A percentile compares a stretch with the other conserved stretches of the same genome.
Conservation (phyloP, 2,797 vertebrate species). For the Malacoraja senta region DNA sequence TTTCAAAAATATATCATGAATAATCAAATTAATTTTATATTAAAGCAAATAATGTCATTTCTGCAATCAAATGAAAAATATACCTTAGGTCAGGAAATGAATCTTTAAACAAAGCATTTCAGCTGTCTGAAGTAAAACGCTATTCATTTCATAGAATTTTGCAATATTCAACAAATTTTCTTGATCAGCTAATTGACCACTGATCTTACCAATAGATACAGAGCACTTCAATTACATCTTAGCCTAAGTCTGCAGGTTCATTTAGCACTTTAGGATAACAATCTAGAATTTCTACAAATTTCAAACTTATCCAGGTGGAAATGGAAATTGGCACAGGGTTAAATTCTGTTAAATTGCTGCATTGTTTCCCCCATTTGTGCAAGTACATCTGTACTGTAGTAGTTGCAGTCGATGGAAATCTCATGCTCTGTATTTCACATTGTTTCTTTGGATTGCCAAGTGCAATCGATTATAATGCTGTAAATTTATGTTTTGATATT, state of each 20-base stretch:
- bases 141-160: not conserved
- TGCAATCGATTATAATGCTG: not conserved
- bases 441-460: not conserved
- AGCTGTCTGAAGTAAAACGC: not conserved
- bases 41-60: slow-evolving; percentile 1
- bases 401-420: not conserved
- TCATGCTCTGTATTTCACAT: not conserved
- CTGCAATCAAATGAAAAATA: not conserved
- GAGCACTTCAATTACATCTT: not conserved
- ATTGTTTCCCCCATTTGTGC: not conserved
- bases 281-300: not conserved
- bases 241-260: not conserved
- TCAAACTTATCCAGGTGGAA: not conserved
- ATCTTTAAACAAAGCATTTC: not conserved
- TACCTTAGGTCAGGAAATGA: not conserved
- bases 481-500: not conserved
- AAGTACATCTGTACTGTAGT: not conserved
- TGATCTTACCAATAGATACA: not conserved
- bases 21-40: not conserved
- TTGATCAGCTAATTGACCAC: not conserved
- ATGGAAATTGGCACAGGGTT: not conserved
- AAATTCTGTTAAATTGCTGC: not conserved
- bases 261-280: not conserved
- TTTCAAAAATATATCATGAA: not conserved
- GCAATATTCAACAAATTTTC: not conserved